phyloP scores from a whole-genome alignment of 2,797 vertebrate species.

The Steatocranus sp. region DNA sequence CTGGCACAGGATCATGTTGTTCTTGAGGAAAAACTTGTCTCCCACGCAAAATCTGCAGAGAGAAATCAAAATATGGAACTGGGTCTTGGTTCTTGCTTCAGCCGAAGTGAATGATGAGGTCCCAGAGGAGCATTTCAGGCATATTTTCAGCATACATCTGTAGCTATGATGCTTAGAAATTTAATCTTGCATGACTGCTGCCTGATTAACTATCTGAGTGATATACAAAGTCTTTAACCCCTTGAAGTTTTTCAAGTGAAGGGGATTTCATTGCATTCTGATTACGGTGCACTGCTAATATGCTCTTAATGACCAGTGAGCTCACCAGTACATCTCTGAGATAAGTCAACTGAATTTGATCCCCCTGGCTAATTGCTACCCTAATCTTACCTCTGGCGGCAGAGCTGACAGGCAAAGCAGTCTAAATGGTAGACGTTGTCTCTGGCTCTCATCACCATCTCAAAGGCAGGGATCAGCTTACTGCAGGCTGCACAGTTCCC shows the following conservation, averaged over 20 bases:
- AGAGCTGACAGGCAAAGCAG: constrained; percentile 97
- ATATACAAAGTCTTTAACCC: constrained; percentile 32
- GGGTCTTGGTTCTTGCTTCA: constrained; percentile 18
- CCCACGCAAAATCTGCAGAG: constrained; percentile 90
- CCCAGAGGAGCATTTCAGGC: constrained; percentile 38
- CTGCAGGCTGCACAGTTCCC: constrained; percentile 96
- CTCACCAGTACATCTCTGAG: constrained; percentile 25
- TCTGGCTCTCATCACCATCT: constrained; percentile 98
- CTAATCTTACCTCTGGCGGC: constrained; percentile 92
- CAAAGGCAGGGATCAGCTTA: constrained; percentile 96
- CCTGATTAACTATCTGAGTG: constrained; percentile 37
- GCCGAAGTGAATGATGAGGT: constrained; percentile 33
- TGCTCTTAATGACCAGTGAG: constrained; percentile 37
- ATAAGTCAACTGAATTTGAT: constrained; percentile 63
- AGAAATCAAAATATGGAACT: constrained; percentile 47
- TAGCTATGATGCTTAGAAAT: constrained; percentile 44
- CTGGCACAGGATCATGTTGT: constrained; percentile 99
- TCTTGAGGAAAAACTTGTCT: constrained; percentile 97
- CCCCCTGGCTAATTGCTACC: constrained; percentile 59
- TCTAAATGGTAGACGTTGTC: constrained; percentile 97
- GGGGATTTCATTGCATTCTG: constrained; percentile 26
- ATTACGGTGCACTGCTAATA: constrained; percentile 25
- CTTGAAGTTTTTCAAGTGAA: neutral
- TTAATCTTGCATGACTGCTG: constrained; percentile 42
- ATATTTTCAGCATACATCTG: constrained; percentile 31